Conservation (phyloP, 1,140 invertebrate species). For the Asobara japonica region DNA sequence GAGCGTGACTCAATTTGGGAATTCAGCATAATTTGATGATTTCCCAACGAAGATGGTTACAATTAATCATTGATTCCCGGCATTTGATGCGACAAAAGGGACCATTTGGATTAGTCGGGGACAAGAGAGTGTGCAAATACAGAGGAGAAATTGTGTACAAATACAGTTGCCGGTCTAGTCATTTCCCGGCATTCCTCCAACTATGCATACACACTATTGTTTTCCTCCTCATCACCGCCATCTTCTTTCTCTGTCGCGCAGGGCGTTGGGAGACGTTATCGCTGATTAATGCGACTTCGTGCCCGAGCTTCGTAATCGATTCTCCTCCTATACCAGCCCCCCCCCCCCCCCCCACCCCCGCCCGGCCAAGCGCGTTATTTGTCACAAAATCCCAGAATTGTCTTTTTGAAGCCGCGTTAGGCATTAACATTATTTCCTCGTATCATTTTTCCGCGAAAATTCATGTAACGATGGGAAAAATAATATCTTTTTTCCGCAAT, state of each 20-base stretch:
- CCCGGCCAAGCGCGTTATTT: constrained; percentile 20
- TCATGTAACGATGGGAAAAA: too few relatives aligned
- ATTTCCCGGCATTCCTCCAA: constrained; percentile 24
- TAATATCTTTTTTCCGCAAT: too few relatives aligned
- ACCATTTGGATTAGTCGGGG: constrained; percentile 7
- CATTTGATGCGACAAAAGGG: constrained; percentile 3
- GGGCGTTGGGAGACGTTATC: constrained; percentile 30
- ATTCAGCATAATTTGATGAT: too few relatives aligned
- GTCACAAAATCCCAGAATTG: constrained; percentile 27
- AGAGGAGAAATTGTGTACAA: constrained; percentile 21
- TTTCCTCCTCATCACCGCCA: not conserved
- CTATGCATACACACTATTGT: constrained; percentile 20
- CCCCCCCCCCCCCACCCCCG: not conserved
- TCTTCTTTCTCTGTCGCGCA: not conserved
- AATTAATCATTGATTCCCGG: not conserved
- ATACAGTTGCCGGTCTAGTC: constrained; percentile 21
- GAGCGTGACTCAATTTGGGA: not conserved
- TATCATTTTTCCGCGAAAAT: not conserved
- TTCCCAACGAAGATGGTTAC: too few relatives aligned
- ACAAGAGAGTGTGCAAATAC: constrained; percentile 6
- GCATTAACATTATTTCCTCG: constrained; percentile 11
- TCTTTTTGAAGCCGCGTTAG: constrained; percentile 1
- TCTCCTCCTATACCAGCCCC: not conserved
- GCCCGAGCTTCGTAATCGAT: constrained; percentile 26
- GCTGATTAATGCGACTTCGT: constrained; percentile 34